phyloP scores from a whole-genome alignment of 2,797 vertebrate genomes.

The Phyllotis vaccarum region DNA sequence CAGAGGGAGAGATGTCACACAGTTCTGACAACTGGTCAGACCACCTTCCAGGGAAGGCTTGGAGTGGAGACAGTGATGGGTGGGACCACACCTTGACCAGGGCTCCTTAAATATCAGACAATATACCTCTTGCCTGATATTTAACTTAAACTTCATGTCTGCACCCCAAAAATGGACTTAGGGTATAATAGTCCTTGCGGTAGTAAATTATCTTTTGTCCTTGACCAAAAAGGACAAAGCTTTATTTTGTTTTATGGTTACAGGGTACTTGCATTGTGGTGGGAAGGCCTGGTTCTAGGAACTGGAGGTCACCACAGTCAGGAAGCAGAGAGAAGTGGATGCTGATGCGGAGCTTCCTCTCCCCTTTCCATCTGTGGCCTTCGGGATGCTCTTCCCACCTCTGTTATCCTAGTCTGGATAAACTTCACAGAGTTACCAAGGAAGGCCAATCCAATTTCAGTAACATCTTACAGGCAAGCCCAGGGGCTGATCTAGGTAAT shows the following conservation, averaged over 20 bases:
- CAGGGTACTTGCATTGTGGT: not conserved
- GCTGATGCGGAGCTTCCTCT: not conserved
- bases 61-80: not conserved
- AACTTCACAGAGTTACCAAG: not conserved
- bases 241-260: not conserved
- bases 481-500: not conserved
- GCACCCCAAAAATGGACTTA: not conserved
- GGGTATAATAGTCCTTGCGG: not conserved
- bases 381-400: not conserved
- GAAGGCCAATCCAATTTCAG: not conserved
- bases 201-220: not conserved
- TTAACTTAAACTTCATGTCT: not conserved
- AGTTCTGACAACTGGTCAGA: not conserved
- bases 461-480: not conserved
- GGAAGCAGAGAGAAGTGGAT: not conserved
- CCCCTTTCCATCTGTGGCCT: not conserved
- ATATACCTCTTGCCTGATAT: not conserved
- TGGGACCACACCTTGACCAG: not conserved
- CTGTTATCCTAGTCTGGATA: not conserved
- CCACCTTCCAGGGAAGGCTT: not conserved
- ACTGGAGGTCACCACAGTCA: not conserved
- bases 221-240: not conserved
- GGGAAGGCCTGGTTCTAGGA: not conserved
- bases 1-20: not conserved
- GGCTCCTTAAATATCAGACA: not conserved